These are phyloP conservation scores for Mimumesa dahlbomi DNA, from an alignment of 2,888 invertebrate genomes.

Conservation along the genomic window DNA sequence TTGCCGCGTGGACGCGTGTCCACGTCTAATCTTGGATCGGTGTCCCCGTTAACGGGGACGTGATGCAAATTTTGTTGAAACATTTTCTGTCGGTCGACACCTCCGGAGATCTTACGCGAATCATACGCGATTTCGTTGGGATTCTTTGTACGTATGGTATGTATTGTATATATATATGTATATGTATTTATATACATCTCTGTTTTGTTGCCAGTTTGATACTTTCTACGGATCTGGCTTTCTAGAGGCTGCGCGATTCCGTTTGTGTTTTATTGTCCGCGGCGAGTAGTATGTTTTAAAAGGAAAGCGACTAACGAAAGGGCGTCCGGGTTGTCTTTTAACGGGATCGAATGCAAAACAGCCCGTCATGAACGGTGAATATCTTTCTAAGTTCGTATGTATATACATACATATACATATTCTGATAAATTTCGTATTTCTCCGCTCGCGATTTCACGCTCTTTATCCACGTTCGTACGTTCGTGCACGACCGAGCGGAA, in stretches of 20 bases:
- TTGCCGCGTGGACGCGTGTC: constrained; percentile 37
- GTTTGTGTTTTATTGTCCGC: no score
- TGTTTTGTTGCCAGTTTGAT: no score
- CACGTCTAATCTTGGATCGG: constrained; percentile 41
- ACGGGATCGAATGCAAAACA: constrained; percentile 62
- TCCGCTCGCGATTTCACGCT: constrained; percentile 29
- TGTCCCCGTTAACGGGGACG: constrained; percentile 53
- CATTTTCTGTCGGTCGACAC: not conserved
- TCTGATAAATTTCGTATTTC: constrained; percentile 38
- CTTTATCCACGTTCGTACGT: not conserved
- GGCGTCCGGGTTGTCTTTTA: constrained; percentile 48
- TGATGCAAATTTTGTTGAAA: constrained; percentile 50
- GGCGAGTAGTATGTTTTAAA: no score
- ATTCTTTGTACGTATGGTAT: no score
- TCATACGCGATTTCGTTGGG: not conserved
- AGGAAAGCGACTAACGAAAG: constrained; percentile 9
- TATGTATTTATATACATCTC: no score
- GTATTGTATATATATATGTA: no score
- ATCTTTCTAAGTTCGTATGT: no score
- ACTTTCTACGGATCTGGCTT: no score
- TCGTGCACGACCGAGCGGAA: constrained; percentile 1
- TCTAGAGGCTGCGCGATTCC: no score
- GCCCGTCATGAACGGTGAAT: constrained; percentile 1
- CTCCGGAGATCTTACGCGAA: constrained; percentile 1
- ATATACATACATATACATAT: no score